Evolutionary conservation across 2,113 vertebrate species (phyloP).

Genomic region (Zapus hudsonius): DNA sequence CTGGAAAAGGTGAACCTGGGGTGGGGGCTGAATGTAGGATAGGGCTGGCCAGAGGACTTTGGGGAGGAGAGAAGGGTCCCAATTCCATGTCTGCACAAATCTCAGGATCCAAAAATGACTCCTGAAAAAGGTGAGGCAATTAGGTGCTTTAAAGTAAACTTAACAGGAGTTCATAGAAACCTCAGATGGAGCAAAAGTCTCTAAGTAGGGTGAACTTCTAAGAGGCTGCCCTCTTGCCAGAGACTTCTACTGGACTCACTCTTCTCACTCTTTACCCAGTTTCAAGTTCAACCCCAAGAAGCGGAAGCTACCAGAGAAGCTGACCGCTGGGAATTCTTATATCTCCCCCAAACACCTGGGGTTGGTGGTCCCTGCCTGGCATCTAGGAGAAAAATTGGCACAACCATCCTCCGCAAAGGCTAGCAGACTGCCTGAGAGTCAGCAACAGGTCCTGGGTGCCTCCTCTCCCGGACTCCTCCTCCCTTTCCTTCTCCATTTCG

Average conservation of each 20-base stretch:
- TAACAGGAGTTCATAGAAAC: background rate
- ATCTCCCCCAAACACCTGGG: background rate
- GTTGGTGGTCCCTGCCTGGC: no score
- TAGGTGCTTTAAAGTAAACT: background rate
- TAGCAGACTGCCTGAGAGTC: accelerated
- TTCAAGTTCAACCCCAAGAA: accelerated
- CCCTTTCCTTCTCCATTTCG: background rate
- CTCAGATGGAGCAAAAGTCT: background rate
- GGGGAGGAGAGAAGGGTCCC: accelerated
- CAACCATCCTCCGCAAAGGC: no score
- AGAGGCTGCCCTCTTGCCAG: no score
- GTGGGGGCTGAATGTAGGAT: accelerated
- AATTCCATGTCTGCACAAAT: no score
- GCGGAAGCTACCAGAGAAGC: accelerated
- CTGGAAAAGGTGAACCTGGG: accelerated
- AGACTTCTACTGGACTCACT: accelerated
- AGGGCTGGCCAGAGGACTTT: background rate
- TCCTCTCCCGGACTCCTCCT: background rate
- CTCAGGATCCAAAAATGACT: background rate
- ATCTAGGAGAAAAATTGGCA: background rate
- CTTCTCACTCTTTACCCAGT: background rate
- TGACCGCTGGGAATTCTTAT: background rate
- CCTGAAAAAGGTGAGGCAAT: background rate
- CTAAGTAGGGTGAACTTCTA: background rate
- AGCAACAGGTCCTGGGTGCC: slow-evolving; percentile 6